A percentile compares a stretch with the other conserved stretches of the same genome.
phyloP scores from a whole-genome alignment of 64 coral and sea anemone genomes.

The Pocillopora verrucosa region DNA sequence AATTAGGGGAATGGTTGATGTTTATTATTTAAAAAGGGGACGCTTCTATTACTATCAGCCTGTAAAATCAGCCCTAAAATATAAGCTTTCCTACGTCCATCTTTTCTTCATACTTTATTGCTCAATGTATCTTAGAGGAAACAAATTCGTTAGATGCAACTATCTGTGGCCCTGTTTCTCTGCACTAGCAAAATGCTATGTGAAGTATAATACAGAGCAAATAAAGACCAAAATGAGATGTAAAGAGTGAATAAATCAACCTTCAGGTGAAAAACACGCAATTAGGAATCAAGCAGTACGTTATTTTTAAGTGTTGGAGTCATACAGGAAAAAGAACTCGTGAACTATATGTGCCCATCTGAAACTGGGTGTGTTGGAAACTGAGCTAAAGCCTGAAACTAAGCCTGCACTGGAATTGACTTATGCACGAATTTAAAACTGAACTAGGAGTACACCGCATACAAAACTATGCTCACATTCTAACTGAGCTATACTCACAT shows the following conservation, averaged over 20 bases:
- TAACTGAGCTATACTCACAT: too few species aligned
- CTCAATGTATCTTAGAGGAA: conserved; percentile 6
- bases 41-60: conserved; percentile 7
- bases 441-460: not conserved
- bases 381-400: conserved; percentile 3
- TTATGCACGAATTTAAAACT: conserved; percentile 15
- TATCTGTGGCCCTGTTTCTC: conserved; percentile 16
- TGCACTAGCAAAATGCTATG: conserved; percentile 3
- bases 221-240: not conserved
- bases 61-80: conserved; percentile 13
- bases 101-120: conserved; percentile 16
- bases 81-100: conserved; percentile 11
- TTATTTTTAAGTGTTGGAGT: conserved; percentile 7
- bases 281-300: conserved; percentile 7
- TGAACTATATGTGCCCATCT: conserved; percentile 11
- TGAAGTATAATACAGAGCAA: conserved; percentile 8
- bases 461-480: not conserved
- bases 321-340: not conserved
- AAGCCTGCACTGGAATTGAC: conserved; percentile 9
- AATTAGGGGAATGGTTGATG: not conserved
- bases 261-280: conserved; percentile 6
- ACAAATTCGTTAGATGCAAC: not conserved
- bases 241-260: conserved; percentile 5
- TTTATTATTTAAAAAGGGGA: conserved; percentile 6
- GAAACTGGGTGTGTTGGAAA: conserved; percentile 5